phyloP scores from a whole-genome alignment of 2,797 vertebrate genomes.

The Heteromormyrus szaboi region DNA sequence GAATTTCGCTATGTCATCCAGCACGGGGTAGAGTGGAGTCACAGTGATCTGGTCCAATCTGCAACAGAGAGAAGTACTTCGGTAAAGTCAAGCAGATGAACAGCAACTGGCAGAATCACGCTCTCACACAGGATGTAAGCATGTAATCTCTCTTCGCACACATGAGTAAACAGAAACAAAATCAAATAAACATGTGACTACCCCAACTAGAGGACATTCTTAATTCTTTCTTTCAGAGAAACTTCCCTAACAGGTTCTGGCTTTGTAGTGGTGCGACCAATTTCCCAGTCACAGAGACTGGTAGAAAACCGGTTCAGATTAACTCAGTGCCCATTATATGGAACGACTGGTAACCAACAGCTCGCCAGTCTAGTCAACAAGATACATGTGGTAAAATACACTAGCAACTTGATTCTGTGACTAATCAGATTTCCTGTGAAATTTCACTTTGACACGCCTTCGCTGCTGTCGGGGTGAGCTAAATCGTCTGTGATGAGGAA shows the following conservation, averaged over 20 bases:
- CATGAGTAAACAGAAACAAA: neutral
- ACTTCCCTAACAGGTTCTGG: neutral
- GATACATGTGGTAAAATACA: neutral
- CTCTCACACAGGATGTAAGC: neutral
- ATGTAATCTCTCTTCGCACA: neutral
- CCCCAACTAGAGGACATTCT: neutral
- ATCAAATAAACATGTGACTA: neutral
- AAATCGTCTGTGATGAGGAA: neutral
- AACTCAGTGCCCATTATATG: neutral
- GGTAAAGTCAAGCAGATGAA: neutral
- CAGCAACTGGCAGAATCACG: neutral
- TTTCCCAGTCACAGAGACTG: neutral
- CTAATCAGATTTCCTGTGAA: neutral
- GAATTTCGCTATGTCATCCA: constrained; percentile 13
- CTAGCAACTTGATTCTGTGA: neutral
- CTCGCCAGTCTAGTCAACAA: neutral
- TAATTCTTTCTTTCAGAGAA: neutral
- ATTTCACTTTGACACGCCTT: neutral
- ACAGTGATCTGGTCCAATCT: constrained; percentile 58
- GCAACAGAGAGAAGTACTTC: constrained; percentile 7
- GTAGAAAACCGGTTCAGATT: neutral
- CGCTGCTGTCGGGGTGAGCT: too few relatives aligned
- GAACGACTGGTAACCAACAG: neutral
- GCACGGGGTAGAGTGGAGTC: constrained; percentile 34
- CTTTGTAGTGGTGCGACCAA: neutral